These are phyloP conservation scores for Tetraneura akinire DNA, from an alignment of 1,140 invertebrate genomes.

Conservation along the genomic window DNA sequence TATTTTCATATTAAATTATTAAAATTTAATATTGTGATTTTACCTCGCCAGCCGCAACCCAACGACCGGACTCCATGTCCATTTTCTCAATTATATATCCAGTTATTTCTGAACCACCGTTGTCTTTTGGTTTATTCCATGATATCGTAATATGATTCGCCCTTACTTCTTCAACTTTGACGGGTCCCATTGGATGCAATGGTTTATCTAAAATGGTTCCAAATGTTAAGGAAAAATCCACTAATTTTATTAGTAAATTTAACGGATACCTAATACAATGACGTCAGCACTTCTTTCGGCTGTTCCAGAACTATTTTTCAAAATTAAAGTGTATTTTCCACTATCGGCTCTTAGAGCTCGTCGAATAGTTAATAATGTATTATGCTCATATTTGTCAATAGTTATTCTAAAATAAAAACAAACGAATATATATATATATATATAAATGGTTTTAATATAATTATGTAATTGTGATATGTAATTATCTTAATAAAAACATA, in stretches of 20 bases:
- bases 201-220: slow-evolving; percentile 72
- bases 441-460: neutral
- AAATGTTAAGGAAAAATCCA: too few relatives aligned
- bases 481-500: neutral
- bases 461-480: neutral
- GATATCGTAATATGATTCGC: slow-evolving; percentile 89
- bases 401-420: slow-evolving; percentile 65
- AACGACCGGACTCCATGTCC: slow-evolving; percentile 88
- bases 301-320: slow-evolving; percentile 82
- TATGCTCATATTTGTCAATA: slow-evolving; percentile 86
- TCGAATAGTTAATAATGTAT: slow-evolving; percentile 87
- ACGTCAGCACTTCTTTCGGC: slow-evolving; percentile 83
- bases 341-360: slow-evolving; percentile 84
- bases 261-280: slow-evolving; percentile 73
- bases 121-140: slow-evolving; percentile 94
- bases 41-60: slow-evolving; percentile 88
- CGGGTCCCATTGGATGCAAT: slow-evolving; percentile 78
- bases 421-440: neutral
- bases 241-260: neutral
- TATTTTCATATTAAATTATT: too few relatives aligned
- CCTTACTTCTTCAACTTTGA: slow-evolving; percentile 83
- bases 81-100: slow-evolving; percentile 98
- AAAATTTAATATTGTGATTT: slow-evolving; percentile 19
- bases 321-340: slow-evolving; percentile 83
- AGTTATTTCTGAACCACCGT: slow-evolving; percentile 88